Conservation (phyloP, 2,888 invertebrate genomes). For the Galeruca laticollis region DNA sequence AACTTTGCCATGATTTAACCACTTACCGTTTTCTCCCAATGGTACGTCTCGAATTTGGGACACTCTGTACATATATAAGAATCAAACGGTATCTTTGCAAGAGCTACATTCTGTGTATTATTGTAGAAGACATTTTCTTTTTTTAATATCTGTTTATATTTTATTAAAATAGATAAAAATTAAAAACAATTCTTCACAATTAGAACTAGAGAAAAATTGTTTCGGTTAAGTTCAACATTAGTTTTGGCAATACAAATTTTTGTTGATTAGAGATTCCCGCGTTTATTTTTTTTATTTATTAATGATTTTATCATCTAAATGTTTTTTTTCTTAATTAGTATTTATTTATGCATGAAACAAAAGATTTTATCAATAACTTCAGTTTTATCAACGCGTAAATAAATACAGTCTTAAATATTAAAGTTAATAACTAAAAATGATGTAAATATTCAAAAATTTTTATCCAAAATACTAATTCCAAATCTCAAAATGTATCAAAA, state of each 20-base stretch:
- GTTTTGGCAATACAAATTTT: background rate
- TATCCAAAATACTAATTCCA: constrained; percentile 32
- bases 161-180: too few relatives aligned
- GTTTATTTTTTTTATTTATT: background rate
- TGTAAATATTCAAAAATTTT: constrained; percentile 24
- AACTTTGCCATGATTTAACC: too few relatives aligned
- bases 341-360: background rate
- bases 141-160: too few relatives aligned
- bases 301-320: background rate
- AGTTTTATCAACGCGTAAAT: background rate
- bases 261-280: background rate
- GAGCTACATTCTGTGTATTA: too few relatives aligned
- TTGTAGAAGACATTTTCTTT: too few relatives aligned
- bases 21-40: too few relatives aligned
- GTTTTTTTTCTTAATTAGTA: background rate
- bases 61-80: too few relatives aligned
- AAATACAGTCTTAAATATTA: constrained; percentile 7
- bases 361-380: background rate
- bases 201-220: too few relatives aligned
- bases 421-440: constrained; percentile 17
- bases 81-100: too few relatives aligned
- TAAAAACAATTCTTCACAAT: too few relatives aligned
- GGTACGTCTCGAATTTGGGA: too few relatives aligned
- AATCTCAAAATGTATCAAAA: constrained; percentile 36
- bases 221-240: background rate